Evolutionary conservation across 2,113 vertebrate genomes (phyloP).

Genomic region (Bambusicola thoracicus): DNA sequence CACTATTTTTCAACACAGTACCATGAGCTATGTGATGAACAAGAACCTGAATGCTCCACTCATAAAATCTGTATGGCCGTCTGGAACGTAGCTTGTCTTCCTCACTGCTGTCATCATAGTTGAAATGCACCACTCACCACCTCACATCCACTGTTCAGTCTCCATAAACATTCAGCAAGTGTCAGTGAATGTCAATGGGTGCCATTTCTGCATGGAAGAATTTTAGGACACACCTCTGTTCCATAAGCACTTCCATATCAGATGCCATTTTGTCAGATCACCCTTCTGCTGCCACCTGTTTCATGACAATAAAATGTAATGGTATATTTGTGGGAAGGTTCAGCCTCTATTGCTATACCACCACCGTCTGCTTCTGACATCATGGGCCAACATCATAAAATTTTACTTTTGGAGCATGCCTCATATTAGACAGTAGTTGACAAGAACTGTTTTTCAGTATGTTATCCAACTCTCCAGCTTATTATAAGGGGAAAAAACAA

Average conservation of each 20-base stretch:
- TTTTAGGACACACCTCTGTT: no score
- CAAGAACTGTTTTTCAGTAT: neutral
- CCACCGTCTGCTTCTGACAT: neutral
- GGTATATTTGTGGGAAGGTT: no score
- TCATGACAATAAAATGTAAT: no score
- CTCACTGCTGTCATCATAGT: neutral
- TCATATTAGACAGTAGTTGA: neutral
- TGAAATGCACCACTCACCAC: neutral
- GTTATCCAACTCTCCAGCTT: neutral
- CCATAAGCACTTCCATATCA: no score
- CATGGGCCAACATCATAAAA: neutral
- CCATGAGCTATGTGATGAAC: neutral
- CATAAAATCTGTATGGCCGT: neutral
- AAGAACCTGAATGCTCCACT: neutral
- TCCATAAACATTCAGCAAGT: neutral
- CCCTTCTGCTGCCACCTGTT: no score
- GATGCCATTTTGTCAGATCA: no score
- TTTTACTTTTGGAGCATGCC: neutral
- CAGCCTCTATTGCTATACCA: neutral
- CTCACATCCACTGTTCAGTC: neutral
- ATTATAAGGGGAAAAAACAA: neutral
- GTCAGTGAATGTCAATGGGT: neutral
- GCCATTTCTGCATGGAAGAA: no score
- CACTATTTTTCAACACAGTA: neutral
- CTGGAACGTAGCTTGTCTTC: neutral